phyloP scores from a whole-genome alignment of 2,888 invertebrate species.

The Hyles lineata region DNA sequence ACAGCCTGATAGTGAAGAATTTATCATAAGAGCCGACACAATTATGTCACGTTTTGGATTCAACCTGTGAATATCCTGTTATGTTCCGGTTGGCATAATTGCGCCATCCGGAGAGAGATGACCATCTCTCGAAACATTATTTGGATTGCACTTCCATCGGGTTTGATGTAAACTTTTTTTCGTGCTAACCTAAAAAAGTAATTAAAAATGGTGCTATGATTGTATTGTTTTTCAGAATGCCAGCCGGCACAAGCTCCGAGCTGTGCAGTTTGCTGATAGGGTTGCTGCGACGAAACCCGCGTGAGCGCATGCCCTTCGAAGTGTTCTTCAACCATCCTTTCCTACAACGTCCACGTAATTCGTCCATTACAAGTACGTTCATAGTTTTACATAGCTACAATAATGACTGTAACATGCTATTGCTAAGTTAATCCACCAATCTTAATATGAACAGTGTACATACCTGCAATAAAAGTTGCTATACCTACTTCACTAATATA shows the following conservation, averaged over 20 bases:
- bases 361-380: constrained; percentile 78
- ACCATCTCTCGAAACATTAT: no score
- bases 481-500: background rate
- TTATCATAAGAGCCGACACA: no score
- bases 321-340: constrained; percentile 98
- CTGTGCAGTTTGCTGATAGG: constrained; percentile 94
- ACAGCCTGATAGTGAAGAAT: no score
- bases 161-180: background rate
- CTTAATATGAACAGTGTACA: background rate
- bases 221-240: constrained; percentile 88
- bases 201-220: background rate
- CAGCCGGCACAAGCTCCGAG: constrained; percentile 95
- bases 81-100: no score
- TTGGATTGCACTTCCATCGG: no score
- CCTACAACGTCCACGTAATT: constrained; percentile 87
- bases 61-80: no score
- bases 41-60: no score
- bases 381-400: background rate
- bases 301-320: constrained; percentile 98
- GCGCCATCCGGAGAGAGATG: no score
- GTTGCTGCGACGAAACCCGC: constrained; percentile 95
- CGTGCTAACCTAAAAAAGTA: no score
- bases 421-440: background rate
- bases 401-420: no score
- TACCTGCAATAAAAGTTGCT: background rate